Evolutionary conservation across 1,140 invertebrate genomes (phyloP).

Genomic region (Probaryconus sp.): DNA sequence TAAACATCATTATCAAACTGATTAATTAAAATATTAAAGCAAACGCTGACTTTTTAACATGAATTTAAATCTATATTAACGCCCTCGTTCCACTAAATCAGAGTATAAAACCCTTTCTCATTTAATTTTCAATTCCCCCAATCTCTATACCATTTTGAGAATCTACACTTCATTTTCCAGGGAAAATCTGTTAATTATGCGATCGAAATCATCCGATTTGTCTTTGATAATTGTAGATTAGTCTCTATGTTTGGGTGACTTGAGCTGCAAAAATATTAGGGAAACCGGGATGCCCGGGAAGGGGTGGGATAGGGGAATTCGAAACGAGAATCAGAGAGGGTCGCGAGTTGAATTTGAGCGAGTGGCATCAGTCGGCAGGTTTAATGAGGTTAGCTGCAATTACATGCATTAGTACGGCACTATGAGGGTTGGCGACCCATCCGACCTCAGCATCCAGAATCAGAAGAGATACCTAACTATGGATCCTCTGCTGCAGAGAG

Average conservation of each 20-base stretch:
- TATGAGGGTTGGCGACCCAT: constrained; percentile 65
- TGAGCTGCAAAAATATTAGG: constrained; percentile 36
- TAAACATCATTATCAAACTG: too few relatives aligned
- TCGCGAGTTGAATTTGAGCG: constrained; percentile 72
- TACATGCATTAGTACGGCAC: constrained; percentile 76
- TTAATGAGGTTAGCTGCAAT: constrained; percentile 78
- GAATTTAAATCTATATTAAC: too few relatives aligned
- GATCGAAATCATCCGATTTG: constrained; percentile 57
- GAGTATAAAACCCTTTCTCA: too few relatives aligned
- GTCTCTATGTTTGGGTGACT: constrained; percentile 26
- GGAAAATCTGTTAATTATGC: constrained; percentile 53
- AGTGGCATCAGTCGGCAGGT: constrained; percentile 73
- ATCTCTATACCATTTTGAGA: too few relatives aligned
- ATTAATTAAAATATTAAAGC: too few relatives aligned
- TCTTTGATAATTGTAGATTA: constrained; percentile 55
- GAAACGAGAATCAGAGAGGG: constrained; percentile 33
- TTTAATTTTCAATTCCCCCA: too few relatives aligned
- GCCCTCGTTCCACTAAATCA: too few relatives aligned
- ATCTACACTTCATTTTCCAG: constrained; percentile 42
- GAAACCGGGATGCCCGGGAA: constrained; percentile 9
- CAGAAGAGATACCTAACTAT: constrained; percentile 56
- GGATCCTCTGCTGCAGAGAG: constrained; percentile 47
- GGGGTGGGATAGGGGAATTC: constrained; percentile 17
- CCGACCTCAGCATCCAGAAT: constrained; percentile 64
- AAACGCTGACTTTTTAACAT: too few relatives aligned